Base-by-base conservation (phyloP, 2,797 vertebrate genomes). In the Melanotaenia pygmaea region DNA sequence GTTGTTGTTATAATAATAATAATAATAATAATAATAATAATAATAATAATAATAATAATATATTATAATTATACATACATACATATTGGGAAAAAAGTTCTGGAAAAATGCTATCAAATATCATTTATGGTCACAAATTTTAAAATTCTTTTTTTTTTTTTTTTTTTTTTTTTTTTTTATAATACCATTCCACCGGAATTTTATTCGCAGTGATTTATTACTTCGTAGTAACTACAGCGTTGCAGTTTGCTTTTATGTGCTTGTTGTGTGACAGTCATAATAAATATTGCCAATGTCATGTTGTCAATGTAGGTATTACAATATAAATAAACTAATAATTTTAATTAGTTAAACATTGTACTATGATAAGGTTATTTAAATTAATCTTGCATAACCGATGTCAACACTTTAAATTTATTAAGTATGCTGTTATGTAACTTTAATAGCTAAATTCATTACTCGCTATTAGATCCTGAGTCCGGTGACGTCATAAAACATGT, bases 401-500 rank as follows among this genome's bases (percentile, higher is more conserved):
- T 50, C 2, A 22, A 22, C n/a, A 20, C 10, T 1, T 9, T 1
- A 50, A 50, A 50, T 10, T 50, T 0, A 50, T 50, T 4, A 50
- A 50, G 47, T 50, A 20, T 50, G 47, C 8, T 22, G n/a, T 50
- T 50, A 50, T 22, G 7, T 50, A 70, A 75, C 34, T n/a, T 60
- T 26, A 8, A n/a, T 58, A 28, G 12, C 30, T 38, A 18, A 47
- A 71, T 32, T 10, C 26, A 45, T 87, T 79, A 70, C 32, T 64
- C 76, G 72, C 77, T 80, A 66, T 56, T 11, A 75, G 79, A 67
- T 88, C 91, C 80, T 79, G 64, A 68, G 84, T 70, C 87, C 86
- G 61, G 85, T 96, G 95, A 96, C 95, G 88, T 95, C 94, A 94
- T 67, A 60, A 80, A 80, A 89, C 89, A 73, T 83, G 92, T 93